A percentile compares a stretch with the other conserved stretches of the same genome.
phyloP scores from a whole-genome alignment of 2,888 invertebrate species.

The Cyclophora punctaria region DNA sequence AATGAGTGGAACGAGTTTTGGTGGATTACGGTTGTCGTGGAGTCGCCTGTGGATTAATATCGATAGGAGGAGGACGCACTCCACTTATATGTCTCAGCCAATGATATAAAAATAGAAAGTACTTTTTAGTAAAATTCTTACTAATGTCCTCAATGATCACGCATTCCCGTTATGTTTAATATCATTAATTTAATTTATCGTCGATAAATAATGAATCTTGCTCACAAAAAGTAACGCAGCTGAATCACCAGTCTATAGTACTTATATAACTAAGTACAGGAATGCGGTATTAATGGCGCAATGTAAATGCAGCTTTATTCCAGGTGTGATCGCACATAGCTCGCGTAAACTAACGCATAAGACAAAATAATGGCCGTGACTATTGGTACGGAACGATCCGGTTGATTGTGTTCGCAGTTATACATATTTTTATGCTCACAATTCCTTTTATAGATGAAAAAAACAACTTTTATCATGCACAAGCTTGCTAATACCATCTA shows the following conservation, averaged over 20 bases:
- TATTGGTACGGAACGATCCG: constrained; percentile 57
- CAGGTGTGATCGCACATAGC: not conserved
- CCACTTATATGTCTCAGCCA: too few species aligned
- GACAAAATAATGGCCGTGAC: constrained; percentile 46
- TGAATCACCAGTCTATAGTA: too few species aligned
- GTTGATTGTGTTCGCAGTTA: constrained; percentile 53
- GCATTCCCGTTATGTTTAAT: too few species aligned
- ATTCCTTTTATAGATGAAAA: constrained; percentile 31
- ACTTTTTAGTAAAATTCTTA: too few species aligned
- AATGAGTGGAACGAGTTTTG: constrained; percentile 68
- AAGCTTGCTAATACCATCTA: constrained; percentile 31
- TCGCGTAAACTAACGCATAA: not conserved
- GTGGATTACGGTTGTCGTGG: constrained; percentile 45
- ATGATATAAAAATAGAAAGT: too few species aligned
- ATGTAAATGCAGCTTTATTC: not conserved
- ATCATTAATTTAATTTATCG: too few species aligned
- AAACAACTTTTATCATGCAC: constrained; percentile 32
- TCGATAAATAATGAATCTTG: too few species aligned
- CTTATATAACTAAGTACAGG: too few species aligned
- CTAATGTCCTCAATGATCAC: too few species aligned
- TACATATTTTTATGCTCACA: constrained; percentile 32
- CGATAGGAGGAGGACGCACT: too few species aligned
- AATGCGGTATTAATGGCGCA: not conserved
- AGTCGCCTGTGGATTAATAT: constrained; percentile 29
- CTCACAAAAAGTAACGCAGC: too few species aligned